Evolutionary conservation across 2,797 vertebrate genomes (phyloP), one percentile per base, ranked within the genome.

Genomic region (Chrysocyon brachyurus): DNA sequence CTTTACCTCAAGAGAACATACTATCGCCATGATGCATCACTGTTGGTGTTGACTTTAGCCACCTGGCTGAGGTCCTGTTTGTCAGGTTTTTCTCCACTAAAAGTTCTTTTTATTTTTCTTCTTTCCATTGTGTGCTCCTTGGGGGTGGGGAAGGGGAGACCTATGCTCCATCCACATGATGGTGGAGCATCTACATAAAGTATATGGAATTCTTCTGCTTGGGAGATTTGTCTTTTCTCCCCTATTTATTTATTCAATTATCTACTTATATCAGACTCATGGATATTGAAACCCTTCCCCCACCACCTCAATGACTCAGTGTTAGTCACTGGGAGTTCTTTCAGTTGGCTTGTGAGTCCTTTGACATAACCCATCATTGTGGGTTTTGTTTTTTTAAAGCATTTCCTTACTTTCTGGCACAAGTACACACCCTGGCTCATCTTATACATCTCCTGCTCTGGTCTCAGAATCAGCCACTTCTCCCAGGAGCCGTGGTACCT

Each of bases 361-460:
- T 81, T 82, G 66, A 94, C 36, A 52, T 82, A 49, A 28, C 16
- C 12, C 22, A 46, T 49, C 16, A 36, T 56, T 64, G 26, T 56
- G 68, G 16, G 6, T 75, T 52, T 61, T 52, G 14, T 59, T 73
- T 61, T 26, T 26, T 5, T 6, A 22, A 15, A 54, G 1, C 4
- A 24, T 56, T 92, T 96, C 21, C n/a, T 90, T 90, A 54, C n/a
- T n/a, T 82, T 83, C n/a, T 73, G 36, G 24, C 28, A 70, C 24
- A 68, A 22, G 16, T 54, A 63, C 52, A 56, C 63, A 1, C 36
- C 5, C 12, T n/a, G 77, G 26, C 28, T 59, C 31, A 31, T 72
- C 12, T 81, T 72, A 14, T 33, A 19, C 56, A 54, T 87, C 93
- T 97, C 61, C 54, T 89, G n/a, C 63, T 33, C 12, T 12, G 15